These are phyloP conservation scores for Rhea pennata DNA, from an alignment of 2,113 vertebrate species.

Conservation along the genomic window DNA sequence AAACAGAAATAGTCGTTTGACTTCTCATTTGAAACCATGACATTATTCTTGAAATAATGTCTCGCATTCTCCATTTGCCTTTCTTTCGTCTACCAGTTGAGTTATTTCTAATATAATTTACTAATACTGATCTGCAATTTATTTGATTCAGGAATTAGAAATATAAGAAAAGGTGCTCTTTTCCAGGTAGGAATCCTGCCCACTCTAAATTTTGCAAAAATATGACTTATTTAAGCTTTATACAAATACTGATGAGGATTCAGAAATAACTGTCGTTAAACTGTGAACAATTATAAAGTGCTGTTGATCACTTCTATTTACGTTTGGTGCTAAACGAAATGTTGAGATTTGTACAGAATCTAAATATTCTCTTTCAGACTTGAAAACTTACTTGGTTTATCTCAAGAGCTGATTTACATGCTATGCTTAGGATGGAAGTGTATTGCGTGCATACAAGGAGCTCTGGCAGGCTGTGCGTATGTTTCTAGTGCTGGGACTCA, in stretches of 20 bases:
- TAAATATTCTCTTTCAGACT: neutral
- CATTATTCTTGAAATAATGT: neutral
- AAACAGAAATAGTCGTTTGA: neutral
- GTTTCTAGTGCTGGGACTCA: neutral
- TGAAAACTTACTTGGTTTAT: neutral
- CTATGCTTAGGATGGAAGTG: neutral
- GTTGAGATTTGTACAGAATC: neutral
- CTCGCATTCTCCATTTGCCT: neutral
- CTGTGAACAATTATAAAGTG: neutral
- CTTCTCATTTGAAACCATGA: neutral
- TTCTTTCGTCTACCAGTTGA: neutral
- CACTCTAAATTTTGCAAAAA: neutral
- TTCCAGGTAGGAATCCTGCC: neutral
- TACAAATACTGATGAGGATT: neutral
- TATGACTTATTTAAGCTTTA: neutral
- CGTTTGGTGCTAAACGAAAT: neutral
- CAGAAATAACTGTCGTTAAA: neutral
- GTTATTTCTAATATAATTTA: neutral
- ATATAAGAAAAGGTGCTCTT: neutral
- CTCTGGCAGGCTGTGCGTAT: neutral
- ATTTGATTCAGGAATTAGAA: neutral
- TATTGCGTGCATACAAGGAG: neutral
- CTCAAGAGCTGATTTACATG: fast-evolving
- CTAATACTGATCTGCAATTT: neutral
- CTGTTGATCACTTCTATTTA: neutral